Percentiles rank a stretch among this genome's conserved stretches.
These are phyloP conservation scores for Drosophila imparisetae DNA, from an alignment of 2,888 invertebrate species.

Conservation along the genomic window DNA sequence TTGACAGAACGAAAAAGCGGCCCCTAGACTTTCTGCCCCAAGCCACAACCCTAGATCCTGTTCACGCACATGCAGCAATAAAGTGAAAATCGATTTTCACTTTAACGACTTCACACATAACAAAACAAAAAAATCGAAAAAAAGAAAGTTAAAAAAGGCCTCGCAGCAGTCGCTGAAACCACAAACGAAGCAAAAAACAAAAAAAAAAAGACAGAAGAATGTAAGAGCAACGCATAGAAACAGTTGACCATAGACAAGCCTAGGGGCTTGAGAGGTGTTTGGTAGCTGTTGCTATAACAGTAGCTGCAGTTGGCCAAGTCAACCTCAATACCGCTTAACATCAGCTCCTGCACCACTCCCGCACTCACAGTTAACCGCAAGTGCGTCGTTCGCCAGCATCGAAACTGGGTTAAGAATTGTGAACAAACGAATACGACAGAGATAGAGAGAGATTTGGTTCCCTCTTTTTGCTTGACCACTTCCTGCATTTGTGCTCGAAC, in stretches of 20 bases:
- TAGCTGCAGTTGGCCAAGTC: slow-evolving; percentile 31
- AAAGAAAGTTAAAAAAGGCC: slow-evolving; percentile 53
- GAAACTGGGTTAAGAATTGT: slow-evolving; percentile 52
- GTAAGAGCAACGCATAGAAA: slow-evolving; percentile 38
- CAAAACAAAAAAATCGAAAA: slow-evolving; percentile 26
- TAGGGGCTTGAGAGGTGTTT: slow-evolving; percentile 2
- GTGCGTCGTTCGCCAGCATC: slow-evolving; percentile 22
- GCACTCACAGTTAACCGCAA: slow-evolving; percentile 16
- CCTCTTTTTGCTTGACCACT: slow-evolving; percentile 62
- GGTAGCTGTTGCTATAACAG: not conserved
- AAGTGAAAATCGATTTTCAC: slow-evolving; percentile 80
- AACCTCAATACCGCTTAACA: slow-evolving; percentile 20
- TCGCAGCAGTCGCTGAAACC: slow-evolving; percentile 57
- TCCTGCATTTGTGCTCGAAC: slow-evolving; percentile 69
- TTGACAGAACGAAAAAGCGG: slow-evolving; percentile 23
- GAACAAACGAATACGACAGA: slow-evolving; percentile 3
- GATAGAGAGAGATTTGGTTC: not conserved
- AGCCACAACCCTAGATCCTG: slow-evolving; percentile 15
- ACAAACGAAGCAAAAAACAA: slow-evolving; percentile 59
- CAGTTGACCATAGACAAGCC: slow-evolving; percentile 44
- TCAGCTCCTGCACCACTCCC: slow-evolving; percentile 7
- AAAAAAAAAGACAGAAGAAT: slow-evolving; percentile 30
- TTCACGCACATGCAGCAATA: slow-evolving; percentile 70
- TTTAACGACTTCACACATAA: slow-evolving; percentile 79
- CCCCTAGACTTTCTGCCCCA: slow-evolving; percentile 18